Percentiles rank a stretch among this genome's conserved stretches.
Evolutionary conservation across 2,888 invertebrate species (phyloP).

Genomic region (Odontothrips loti): DNA sequence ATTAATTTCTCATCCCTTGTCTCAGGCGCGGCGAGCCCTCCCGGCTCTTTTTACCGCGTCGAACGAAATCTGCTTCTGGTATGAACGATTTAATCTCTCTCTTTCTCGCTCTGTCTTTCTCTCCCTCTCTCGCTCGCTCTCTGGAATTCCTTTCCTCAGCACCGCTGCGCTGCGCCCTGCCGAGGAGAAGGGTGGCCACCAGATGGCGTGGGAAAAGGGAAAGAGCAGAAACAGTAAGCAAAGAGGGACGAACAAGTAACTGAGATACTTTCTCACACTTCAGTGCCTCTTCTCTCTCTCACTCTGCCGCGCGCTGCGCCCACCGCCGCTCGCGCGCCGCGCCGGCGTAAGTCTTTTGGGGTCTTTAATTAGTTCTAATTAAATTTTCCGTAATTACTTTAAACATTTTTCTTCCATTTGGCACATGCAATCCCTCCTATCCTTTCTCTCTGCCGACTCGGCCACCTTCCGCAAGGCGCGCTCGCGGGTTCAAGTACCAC

Average conservation of each 20-base stretch:
- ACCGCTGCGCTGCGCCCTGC: background rate
- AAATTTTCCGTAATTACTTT: slow-evolving; percentile 48
- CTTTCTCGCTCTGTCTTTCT: background rate
- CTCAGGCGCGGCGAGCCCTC: no score
- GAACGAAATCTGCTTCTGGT: no score
- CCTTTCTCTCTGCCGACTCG: background rate
- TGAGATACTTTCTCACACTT: slow-evolving; percentile 26
- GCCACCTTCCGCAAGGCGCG: background rate
- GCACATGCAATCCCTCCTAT: slow-evolving; percentile 15
- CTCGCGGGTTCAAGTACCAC: background rate
- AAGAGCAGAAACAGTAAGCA: background rate
- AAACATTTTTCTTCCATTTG: slow-evolving; percentile 43
- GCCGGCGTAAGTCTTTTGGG: slow-evolving; percentile 19
- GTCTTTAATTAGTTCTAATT: slow-evolving; percentile 49
- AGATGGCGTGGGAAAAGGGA: background rate
- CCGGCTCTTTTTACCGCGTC: no score
- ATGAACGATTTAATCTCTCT: background rate
- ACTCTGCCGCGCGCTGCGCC: background rate
- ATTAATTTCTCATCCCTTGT: no score
- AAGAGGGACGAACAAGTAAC: slow-evolving; percentile 12
- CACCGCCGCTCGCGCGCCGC: background rate
- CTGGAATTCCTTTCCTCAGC: background rate
- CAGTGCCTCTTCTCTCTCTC: background rate
- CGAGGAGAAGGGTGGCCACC: background rate
- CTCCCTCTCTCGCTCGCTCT: background rate